Evolutionary conservation across 1,140 invertebrate species (phyloP).

Genomic region (Asobara japonica): DNA sequence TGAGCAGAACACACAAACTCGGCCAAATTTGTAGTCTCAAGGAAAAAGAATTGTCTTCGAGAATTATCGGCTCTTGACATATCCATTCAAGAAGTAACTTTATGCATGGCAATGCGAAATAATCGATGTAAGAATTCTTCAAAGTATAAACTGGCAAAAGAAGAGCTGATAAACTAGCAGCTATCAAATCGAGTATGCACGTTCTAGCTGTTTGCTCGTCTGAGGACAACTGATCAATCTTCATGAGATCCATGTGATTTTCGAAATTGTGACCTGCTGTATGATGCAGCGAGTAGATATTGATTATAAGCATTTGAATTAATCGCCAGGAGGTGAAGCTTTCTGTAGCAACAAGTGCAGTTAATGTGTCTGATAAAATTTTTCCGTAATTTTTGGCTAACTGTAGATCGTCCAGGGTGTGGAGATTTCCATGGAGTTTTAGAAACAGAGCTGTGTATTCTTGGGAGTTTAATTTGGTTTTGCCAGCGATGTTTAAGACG

Average conservation of each 20-base stretch:
- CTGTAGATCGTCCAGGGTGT: constrained; percentile 70
- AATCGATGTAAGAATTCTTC: constrained; percentile 72
- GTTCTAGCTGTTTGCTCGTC: constrained; percentile 69
- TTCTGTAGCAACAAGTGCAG: constrained; percentile 80
- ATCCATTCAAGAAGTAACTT: constrained; percentile 82
- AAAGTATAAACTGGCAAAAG: constrained; percentile 77
- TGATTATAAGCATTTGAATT: constrained; percentile 80
- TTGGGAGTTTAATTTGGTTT: constrained; percentile 72
- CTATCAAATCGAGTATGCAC: constrained; percentile 74
- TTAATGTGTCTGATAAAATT: constrained; percentile 75
- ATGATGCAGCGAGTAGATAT: constrained; percentile 78
- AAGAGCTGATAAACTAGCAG: constrained; percentile 76
- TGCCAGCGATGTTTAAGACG: constrained; percentile 66
- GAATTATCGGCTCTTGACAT: constrained; percentile 68
- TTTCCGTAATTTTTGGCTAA: constrained; percentile 70
- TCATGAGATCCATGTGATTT: constrained; percentile 49
- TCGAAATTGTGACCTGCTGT: constrained; percentile 57
- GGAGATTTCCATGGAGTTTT: constrained; percentile 73
- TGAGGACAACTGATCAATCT: constrained; percentile 63
- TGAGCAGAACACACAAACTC: constrained; percentile 79
- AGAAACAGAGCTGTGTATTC: constrained; percentile 78
- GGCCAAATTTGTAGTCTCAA: constrained; percentile 80
- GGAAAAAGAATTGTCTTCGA: constrained; percentile 71
- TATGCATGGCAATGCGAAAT: constrained; percentile 77
- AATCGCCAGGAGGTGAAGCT: constrained; percentile 79